Percentiles rank a stretch among this genome's conserved stretches.
Evolutionary conservation across 2,888 invertebrate species (phyloP).

Genomic region (Diloba caeruleocephala): DNA sequence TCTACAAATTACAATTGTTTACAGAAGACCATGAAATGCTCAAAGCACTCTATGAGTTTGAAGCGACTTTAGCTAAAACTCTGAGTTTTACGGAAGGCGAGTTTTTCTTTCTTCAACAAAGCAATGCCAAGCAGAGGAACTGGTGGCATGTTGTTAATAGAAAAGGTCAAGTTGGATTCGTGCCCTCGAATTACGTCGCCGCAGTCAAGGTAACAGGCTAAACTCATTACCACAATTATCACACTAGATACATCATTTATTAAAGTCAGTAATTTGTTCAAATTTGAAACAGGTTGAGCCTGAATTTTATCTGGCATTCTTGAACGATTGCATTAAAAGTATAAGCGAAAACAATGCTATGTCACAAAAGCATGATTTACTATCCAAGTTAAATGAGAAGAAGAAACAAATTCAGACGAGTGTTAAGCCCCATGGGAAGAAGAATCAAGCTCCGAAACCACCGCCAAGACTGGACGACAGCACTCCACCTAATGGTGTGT

Average conservation of each 20-base stretch:
- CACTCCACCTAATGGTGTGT: conserved; percentile 84
- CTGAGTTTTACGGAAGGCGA: conserved; percentile 94
- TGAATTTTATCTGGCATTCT: conserved; percentile 92
- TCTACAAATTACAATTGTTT: conserved; percentile 51
- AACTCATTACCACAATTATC: conserved; percentile 49
- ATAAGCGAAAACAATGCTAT: conserved; percentile 80
- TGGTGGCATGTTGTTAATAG: conserved; percentile 97
- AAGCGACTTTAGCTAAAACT: conserved; percentile 95
- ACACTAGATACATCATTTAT: conserved; percentile 26
- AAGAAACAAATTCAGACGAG: conserved; percentile 88
- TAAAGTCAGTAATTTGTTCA: conserved; percentile 30
- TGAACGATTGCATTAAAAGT: conserved; percentile 91
- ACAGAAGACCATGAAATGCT: conserved; percentile 94
- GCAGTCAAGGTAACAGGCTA: conserved; percentile 91
- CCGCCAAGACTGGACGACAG: conserved; percentile 80
- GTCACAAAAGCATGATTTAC: conserved; percentile 90
- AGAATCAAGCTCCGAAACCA: conserved; percentile 81
- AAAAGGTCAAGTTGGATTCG: conserved; percentile 94
- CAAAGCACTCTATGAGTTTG: conserved; percentile 94
- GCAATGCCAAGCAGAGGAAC: conserved; percentile 93
- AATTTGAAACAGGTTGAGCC: conserved; percentile 89
- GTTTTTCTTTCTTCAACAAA: conserved; percentile 94
- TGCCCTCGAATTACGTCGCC: conserved; percentile 96
- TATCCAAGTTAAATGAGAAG: conserved; percentile 90
- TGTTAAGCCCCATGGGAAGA: conserved; percentile 75